Conservation (phyloP, 2,797 vertebrate species). For the Micropoecilia bifurca region DNA sequence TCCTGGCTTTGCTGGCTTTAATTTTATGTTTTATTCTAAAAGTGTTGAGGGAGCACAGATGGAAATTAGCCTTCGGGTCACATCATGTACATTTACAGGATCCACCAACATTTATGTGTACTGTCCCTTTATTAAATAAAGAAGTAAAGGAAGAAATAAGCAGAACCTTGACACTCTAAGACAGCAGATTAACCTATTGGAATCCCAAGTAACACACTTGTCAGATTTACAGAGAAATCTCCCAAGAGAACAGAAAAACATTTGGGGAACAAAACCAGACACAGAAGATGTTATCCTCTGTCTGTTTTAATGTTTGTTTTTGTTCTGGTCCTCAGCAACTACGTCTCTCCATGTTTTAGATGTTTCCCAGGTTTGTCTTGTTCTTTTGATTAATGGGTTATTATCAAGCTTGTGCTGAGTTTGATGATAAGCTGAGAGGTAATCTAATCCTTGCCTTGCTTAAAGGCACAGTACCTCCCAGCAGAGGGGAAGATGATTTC, state of each 20-base stretch:
- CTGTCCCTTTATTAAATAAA: neutral
- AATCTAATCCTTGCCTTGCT: conserved; percentile 5
- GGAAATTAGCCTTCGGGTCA: neutral
- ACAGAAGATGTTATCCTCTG: neutral
- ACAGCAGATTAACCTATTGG: neutral
- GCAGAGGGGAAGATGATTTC: neutral
- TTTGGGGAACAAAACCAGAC: neutral
- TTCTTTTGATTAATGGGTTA: conserved; percentile 7
- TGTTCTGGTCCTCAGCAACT: neutral
- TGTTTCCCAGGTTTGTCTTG: neutral
- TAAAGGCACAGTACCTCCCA: conserved; percentile 1
- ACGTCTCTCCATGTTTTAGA: neutral
- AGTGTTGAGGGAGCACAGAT: neutral
- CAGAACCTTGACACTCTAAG: neutral
- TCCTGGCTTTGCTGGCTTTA: neutral
- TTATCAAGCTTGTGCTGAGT: neutral
- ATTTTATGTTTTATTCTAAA: neutral
- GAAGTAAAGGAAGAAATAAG: neutral
- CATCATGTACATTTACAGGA: neutral
- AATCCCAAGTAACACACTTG: neutral
- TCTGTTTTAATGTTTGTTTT: neutral
- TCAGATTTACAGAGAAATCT: neutral
- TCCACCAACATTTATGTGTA: neutral
- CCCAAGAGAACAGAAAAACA: neutral
- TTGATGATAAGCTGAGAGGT: neutral